Evolutionary conservation across 2,113 vertebrate species (phyloP), one percentile per base, ranked within the genome.

Genomic region (Cathartes aura): DNA sequence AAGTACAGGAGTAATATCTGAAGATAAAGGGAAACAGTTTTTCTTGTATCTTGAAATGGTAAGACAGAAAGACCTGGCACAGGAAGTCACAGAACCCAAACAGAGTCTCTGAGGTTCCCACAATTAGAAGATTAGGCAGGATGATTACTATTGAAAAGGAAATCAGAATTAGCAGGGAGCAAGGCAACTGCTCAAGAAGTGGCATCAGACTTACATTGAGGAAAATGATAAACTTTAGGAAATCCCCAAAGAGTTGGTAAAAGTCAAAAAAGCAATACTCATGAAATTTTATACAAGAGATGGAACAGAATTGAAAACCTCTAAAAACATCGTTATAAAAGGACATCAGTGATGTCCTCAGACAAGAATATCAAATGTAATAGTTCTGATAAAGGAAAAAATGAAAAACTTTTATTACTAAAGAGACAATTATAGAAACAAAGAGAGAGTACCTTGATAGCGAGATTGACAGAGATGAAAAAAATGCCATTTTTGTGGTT

Each of bases 391-490:
- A 55, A 55, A 68, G 18, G 14, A 76, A 87, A 83, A 72, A 45
- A 38, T 11, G 1, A 13, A 63, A 55, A 90, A 40, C 9, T 52
- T 67, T 20, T 55, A 15, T 45, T 60, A 59, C 15, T 67, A 20
- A 75, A 87, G 43, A 53, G 14, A 50, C 6, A 14, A 40, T 34
- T 59, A 76, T 3, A 68, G 13, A 87, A 87, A 89, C 23, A 60
- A 45, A 80, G 34, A 62, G 5, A 40, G 9, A 66, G 11, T n/a
- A 72, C 19, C 8, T 20, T 32, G 58, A 63, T 6, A 74, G 45
- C 0, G 0, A 78, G 70, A 70, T 30, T 36, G n/a, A 79, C 6
- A 60, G 34, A 47, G 42, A 66, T 12, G 17, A 45, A 40, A 58
- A 14, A 85, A 88, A 75, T 5, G 18, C 3, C 42, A 34, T 50